A percentile compares a stretch with the other conserved stretches of the same genome.
Evolutionary conservation across 1,140 invertebrate species (phyloP).

Genomic region (Lordiphosa mommai): DNA sequence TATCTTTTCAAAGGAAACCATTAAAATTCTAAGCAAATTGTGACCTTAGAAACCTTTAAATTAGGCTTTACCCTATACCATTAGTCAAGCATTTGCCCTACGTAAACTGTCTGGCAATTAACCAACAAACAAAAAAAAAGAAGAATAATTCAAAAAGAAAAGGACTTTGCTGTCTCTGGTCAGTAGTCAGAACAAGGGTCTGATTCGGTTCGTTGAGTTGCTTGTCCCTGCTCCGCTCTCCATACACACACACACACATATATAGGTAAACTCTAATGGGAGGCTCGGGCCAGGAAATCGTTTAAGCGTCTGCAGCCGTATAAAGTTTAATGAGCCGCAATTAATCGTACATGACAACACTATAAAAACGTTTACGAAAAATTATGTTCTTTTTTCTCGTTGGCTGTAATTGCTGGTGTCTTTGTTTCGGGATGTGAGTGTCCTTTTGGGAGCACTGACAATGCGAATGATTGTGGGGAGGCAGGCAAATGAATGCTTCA

Average conservation of each 20-base stretch:
- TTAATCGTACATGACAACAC: constrained; percentile 76
- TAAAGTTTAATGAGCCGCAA: constrained; percentile 73
- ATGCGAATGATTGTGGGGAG: neutral
- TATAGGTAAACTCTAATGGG: neutral
- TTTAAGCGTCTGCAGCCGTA: constrained; percentile 60
- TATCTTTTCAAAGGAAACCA: too few relatives aligned
- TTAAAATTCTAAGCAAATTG: constrained; percentile 2
- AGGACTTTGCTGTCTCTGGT: constrained; percentile 22
- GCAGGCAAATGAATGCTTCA: neutral
- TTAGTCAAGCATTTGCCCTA: neutral
- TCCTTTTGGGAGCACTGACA: constrained; percentile 5
- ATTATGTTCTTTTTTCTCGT: constrained; percentile 51
- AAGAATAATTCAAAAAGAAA: constrained; percentile 21
- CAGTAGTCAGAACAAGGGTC: constrained; percentile 29
- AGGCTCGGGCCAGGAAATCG: constrained; percentile 37
- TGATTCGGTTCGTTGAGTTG: constrained; percentile 35
- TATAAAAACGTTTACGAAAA: constrained; percentile 73
- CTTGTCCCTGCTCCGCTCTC: neutral
- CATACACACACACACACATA: constrained; percentile 2
- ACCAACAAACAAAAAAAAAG: constrained; percentile 19
- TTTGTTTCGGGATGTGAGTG: constrained; percentile 23
- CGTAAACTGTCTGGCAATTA: constrained; percentile 26
- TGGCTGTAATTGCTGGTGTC: constrained; percentile 43
- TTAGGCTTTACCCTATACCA: neutral
- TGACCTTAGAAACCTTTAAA: too few relatives aligned